A percentile compares a stretch with the other conserved stretches of the same genome.
Conservation (phyloP, 1,140 invertebrate genomes). For the Mya arenaria region DNA sequence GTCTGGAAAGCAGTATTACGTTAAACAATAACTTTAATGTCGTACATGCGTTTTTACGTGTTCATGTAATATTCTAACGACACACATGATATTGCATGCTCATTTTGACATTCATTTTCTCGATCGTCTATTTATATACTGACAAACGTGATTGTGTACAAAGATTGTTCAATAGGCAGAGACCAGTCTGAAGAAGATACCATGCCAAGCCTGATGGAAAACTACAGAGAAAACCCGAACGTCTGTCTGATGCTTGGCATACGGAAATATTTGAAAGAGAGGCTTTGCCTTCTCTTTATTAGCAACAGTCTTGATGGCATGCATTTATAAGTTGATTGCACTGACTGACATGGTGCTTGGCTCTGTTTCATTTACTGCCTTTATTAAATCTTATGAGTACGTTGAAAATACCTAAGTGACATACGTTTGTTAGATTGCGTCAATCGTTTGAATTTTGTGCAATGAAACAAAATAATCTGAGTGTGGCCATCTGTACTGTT, state of each 20-base stretch:
- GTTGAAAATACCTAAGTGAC: too few species aligned
- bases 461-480: background rate
- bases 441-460: background rate
- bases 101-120: too few species aligned
- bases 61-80: too few species aligned
- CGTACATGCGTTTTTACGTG: too few species aligned
- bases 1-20: too few species aligned
- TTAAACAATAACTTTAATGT: too few species aligned
- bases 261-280: background rate
- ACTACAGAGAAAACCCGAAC: background rate
- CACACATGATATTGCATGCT: too few species aligned
- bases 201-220: background rate
- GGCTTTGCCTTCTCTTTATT: slow-evolving; percentile 4
- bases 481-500: too few species aligned
- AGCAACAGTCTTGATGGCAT: background rate
- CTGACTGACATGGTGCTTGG: background rate
- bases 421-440: background rate
- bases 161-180: too few species aligned
- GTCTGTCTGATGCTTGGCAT: background rate
- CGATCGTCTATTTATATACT: too few species aligned
- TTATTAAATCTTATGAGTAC: background rate
- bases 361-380: background rate
- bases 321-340: slow-evolving; percentile 12
- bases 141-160: too few species aligned
- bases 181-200: slow-evolving; percentile 3